Conservation (phyloP, 2,888 invertebrate genomes). For the Falcaria lacertinaria region DNA sequence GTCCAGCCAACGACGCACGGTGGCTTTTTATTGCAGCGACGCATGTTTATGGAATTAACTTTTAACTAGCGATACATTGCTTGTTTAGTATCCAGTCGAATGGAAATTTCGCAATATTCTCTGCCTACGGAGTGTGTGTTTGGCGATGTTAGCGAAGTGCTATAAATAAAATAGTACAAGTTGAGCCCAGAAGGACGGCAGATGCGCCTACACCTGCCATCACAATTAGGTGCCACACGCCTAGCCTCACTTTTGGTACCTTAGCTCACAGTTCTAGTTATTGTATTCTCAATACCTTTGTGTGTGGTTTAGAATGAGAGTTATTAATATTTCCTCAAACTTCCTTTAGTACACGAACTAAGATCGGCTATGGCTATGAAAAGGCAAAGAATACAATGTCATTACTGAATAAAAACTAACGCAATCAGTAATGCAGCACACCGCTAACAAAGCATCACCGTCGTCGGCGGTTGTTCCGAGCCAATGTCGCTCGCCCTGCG, state of each 20-base stretch:
- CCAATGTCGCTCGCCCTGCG: conserved; percentile 35
- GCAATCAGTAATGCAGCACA: neutral
- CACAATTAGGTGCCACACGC: conserved; percentile 67
- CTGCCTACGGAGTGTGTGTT: conserved; percentile 31
- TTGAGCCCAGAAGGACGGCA: conserved; percentile 59
- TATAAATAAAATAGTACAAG: conserved; percentile 56
- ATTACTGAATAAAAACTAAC: neutral
- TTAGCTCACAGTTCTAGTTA: too few species aligned
- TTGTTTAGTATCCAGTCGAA: conserved; percentile 33
- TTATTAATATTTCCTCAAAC: too few species aligned
- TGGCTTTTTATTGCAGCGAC: conserved; percentile 30
- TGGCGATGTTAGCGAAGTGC: conserved; percentile 32
- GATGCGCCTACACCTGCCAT: conserved; percentile 70
- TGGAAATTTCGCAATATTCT: conserved; percentile 32
- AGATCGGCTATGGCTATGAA: neutral
- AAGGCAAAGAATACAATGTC: neutral
- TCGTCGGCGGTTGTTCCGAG: conserved; percentile 7
- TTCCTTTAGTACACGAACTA: too few species aligned
- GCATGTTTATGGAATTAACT: conserved; percentile 31
- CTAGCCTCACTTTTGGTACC: conserved; percentile 25
- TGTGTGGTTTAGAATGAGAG: too few species aligned
- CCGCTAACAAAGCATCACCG: conserved; percentile 19
- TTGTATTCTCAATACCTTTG: too few species aligned
- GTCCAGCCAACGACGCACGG: conserved; percentile 25
- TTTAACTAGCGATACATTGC: conserved; percentile 39